Base-by-base conservation (phyloP, 92 coral and sea anemone genomes). In the Hydrozoanthus gracilis region DNA sequence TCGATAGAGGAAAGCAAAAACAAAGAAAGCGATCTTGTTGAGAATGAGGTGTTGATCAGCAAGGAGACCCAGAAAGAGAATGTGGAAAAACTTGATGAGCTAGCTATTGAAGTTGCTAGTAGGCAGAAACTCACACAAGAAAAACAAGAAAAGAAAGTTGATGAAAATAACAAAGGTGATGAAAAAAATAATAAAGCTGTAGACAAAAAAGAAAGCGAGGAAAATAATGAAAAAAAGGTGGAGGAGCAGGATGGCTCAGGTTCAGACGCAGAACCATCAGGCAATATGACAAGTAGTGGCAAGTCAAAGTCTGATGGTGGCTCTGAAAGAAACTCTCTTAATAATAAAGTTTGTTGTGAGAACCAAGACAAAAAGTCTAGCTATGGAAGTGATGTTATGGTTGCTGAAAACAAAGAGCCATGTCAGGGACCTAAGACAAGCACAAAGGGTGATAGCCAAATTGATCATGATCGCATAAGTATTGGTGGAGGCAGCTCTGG, bases 401-500 rank as follows among this genome's bases (percentile, higher is more conserved):
- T 10, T n/a, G 9, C 5, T 69, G 20, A 18, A 47, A 88, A 82
- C 17, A 66, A 6, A 51, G 67, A 87, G 39, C 58, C 50, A 35
- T 4, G 39, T 3, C 58, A 46, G 8, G 71, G 61, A 67, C 71
- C 3, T 4, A 45, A 54, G 78, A 55, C 4, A 20, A 78, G 56
- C 39, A 14, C 58, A 60, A 77, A 78, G 8, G 39, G 16, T 49
- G 73, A 62, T 44, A 76, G 79, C 2, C 60, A 78, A 68, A 74
- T 67, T 76, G 88, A 86, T 84, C 89, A 91, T 74, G 98, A 94
- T 87, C 93, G 85, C 56, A 71, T 94, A 6, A 94, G 98, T 83
- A 94, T 94, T 75, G 95, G 93, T 66, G 96, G 89, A 39, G 94
- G 94, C 44, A 88, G 91, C 44, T 91, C 93, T 48, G 95, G 92